Conservation (phyloP, 2,797 vertebrate species). For the Sebastes jordani region DNA sequence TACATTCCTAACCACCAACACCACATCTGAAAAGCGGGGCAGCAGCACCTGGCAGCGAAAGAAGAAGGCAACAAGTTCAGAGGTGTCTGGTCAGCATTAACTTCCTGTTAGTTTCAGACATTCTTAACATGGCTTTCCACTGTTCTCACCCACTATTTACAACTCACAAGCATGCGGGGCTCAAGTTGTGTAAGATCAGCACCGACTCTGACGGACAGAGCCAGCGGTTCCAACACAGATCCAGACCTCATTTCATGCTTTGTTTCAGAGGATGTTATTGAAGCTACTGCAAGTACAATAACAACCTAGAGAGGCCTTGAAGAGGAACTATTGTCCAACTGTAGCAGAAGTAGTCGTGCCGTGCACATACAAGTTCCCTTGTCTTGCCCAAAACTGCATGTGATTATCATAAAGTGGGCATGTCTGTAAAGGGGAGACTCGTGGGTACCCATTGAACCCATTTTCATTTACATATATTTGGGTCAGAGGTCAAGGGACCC, state of each 20-base stretch:
- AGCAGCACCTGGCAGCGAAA: not conserved
- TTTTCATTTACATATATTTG: rapidly evolving
- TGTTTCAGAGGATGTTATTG: constrained; percentile 40
- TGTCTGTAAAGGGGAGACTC: too few species aligned
- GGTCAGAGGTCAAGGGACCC: too few species aligned
- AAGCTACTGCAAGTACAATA: constrained; percentile 11
- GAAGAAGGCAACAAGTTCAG: not conserved
- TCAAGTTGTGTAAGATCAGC: constrained; percentile 38
- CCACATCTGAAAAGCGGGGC: not conserved
- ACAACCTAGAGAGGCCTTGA: not conserved
- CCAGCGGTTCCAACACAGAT: constrained; percentile 38
- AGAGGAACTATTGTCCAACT: not conserved
- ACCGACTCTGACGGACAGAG: constrained; percentile 56
- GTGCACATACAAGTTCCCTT: not conserved
- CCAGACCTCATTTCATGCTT: constrained; percentile 51
- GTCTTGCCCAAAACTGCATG: too few species aligned
- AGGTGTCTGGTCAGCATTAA: constrained; percentile 12
- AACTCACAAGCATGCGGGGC: constrained; percentile 7
- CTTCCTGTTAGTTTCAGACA: constrained; percentile 44
- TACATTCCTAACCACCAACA: constrained; percentile 21
- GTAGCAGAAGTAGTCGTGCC: too few species aligned
- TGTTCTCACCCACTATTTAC: constrained; percentile 30
- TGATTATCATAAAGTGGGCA: too few species aligned
- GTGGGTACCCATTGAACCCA: too few species aligned
- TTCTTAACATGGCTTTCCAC: constrained; percentile 30